Conservation (phyloP, 1,140 invertebrate genomes). For the Neodiprion virginianus region DNA sequence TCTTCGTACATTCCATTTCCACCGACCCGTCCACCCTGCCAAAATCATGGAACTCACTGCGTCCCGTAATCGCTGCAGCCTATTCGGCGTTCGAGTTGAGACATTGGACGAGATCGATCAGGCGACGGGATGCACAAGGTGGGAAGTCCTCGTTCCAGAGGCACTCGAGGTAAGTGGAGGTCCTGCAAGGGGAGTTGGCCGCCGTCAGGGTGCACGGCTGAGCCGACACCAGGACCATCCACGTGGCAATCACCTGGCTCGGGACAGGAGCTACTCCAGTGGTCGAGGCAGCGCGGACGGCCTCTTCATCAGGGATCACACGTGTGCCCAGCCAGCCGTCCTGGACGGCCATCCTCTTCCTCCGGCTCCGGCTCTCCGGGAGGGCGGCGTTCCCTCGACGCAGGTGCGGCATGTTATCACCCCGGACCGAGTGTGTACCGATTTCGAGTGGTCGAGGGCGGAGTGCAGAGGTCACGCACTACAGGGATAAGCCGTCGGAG, state of each 20-base stretch:
- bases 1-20: too few relatives aligned
- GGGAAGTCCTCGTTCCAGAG: conserved; percentile 29
- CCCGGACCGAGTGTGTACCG: neutral
- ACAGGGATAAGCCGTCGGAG: conserved; percentile 29
- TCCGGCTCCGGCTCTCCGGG: neutral
- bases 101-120: neutral
- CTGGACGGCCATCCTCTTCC: neutral
- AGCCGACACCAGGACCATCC: conserved; percentile 33
- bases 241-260: conserved; percentile 52
- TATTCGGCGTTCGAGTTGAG: too few relatives aligned
- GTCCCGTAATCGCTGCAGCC: too few relatives aligned
- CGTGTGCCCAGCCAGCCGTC: conserved; percentile 18
- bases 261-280: conserved; percentile 33
- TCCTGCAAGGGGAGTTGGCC: neutral
- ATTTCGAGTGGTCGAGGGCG: neutral
- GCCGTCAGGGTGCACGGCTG: neutral
- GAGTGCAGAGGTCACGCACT: conserved; percentile 3
- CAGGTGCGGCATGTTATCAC: neutral
- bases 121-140: neutral
- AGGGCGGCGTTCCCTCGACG: neutral
- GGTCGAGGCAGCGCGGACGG: conserved; percentile 30
- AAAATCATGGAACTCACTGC: too few relatives aligned
- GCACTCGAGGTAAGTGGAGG: conserved; percentile 44
- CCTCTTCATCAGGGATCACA: conserved; percentile 56
- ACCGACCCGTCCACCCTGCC: too few relatives aligned